These are phyloP conservation scores for Malacoctenus gilli DNA, from an alignment of 2,797 vertebrate species.

Conservation along the genomic window DNA sequence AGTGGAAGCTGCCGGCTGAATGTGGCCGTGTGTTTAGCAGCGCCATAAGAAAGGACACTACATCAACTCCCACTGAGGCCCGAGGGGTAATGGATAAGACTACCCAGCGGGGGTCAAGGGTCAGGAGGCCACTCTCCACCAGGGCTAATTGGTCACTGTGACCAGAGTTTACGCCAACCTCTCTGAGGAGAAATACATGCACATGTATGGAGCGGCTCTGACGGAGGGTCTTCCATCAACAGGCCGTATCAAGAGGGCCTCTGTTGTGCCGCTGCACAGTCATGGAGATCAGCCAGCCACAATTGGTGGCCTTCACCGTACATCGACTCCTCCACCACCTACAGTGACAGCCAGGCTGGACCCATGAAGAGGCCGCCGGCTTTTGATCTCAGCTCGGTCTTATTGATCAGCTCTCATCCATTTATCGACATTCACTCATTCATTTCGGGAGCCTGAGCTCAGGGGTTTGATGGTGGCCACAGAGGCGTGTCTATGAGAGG, in stretches of 20 bases:
- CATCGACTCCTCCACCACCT: constrained; percentile 59
- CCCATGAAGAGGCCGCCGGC: constrained; percentile 30
- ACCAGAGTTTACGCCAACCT: constrained; percentile 71
- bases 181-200: constrained; percentile 67
- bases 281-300: constrained; percentile 72
- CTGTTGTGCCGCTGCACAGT: constrained; percentile 66
- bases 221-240: constrained; percentile 72
- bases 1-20: constrained; percentile 88
- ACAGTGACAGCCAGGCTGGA: constrained; percentile 57
- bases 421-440: constrained; percentile 25
- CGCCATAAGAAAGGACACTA: constrained; percentile 89
- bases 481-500: too few relatives aligned
- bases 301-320: constrained; percentile 55
- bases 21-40: constrained; percentile 88
- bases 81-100: constrained; percentile 89
- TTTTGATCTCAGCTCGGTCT: constrained; percentile 48
- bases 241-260: constrained; percentile 58
- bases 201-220: constrained; percentile 72
- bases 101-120: constrained; percentile 93
- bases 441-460: neutral
- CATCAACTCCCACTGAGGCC: constrained; percentile 93
- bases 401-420: constrained; percentile 14
- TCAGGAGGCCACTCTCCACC: constrained; percentile 87
- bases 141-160: constrained; percentile 91
- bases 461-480: too few relatives aligned